These are phyloP conservation scores for Ptychobarbus kaznakovi DNA, from an alignment of 2,797 vertebrate genomes.

Conservation along the genomic window DNA sequence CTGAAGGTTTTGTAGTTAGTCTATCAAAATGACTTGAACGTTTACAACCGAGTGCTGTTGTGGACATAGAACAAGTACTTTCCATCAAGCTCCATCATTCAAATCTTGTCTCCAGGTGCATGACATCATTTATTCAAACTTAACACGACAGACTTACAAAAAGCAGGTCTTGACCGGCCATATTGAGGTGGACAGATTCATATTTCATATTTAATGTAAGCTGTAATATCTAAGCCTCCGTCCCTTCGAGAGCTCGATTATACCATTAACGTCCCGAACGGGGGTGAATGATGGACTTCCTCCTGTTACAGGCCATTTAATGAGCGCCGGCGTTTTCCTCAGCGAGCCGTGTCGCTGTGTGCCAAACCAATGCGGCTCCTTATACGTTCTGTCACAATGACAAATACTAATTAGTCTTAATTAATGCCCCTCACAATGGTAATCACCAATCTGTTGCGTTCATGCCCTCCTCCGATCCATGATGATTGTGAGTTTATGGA, in stretches of 20 bases:
- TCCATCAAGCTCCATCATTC: constrained; percentile 37
- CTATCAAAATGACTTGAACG: background rate
- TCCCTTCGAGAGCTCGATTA: constrained; percentile 50
- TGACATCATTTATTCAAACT: constrained; percentile 35
- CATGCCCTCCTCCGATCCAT: background rate
- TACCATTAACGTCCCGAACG: constrained; percentile 48
- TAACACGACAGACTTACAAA: constrained; percentile 47
- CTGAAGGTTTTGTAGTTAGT: background rate
- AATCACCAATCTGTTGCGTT: constrained; percentile 68
- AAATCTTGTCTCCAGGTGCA: background rate
- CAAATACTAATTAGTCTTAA: constrained; percentile 73
- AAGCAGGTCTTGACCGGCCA: constrained; percentile 49
- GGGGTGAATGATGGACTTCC: constrained; percentile 59
- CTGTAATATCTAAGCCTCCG: constrained; percentile 50
- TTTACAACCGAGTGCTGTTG: background rate
- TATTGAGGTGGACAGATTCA: constrained; percentile 38
- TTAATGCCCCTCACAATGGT: constrained; percentile 71
- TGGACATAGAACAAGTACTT: constrained; percentile 3
- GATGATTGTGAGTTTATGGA: constrained; percentile 5
- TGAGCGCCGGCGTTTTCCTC: constrained; percentile 75
- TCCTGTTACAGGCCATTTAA: constrained; percentile 76
- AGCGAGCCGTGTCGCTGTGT: constrained; percentile 61
- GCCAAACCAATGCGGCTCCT: constrained; percentile 37
- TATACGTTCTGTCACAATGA: constrained; percentile 58
- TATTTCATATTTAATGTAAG: constrained; percentile 60